Conservation (phyloP, 2,797 vertebrate species). For the Semaprochilodus insignis region DNA sequence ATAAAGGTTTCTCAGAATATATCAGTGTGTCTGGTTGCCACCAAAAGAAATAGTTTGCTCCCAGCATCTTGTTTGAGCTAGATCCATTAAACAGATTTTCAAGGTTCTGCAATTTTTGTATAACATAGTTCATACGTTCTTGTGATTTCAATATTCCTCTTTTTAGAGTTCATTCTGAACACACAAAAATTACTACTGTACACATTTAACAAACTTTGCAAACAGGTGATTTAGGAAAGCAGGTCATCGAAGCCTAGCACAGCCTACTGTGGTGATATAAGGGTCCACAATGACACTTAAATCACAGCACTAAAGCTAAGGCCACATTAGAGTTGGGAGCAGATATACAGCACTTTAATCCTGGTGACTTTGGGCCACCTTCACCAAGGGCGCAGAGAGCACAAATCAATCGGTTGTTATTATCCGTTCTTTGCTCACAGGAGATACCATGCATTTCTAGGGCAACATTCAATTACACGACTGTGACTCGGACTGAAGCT, state of each 20-base stretch:
- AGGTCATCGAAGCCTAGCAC: neutral
- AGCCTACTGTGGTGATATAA: slow-evolving; percentile 18
- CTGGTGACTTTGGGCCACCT: slow-evolving; percentile 16
- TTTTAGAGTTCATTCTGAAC: neutral
- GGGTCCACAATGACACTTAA: slow-evolving; percentile 20
- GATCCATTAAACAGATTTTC: neutral
- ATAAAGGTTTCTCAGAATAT: neutral
- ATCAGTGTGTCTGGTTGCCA: neutral
- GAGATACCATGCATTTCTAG: slow-evolving; percentile 22
- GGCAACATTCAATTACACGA: slow-evolving; percentile 22
- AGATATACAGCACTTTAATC: slow-evolving; percentile 32
- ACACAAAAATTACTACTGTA: neutral
- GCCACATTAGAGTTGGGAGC: slow-evolving; percentile 8
- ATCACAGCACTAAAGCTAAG: slow-evolving; percentile 17
- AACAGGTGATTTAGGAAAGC: slow-evolving; percentile 7
- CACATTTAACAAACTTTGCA: neutral
- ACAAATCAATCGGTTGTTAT: slow-evolving; percentile 36
- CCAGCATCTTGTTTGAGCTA: neutral
- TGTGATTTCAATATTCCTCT: neutral
- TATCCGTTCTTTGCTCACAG: slow-evolving; percentile 19
- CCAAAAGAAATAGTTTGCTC: neutral
- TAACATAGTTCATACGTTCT: neutral
- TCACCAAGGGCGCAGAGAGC: slow-evolving; percentile 13
- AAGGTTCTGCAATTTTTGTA: neutral
- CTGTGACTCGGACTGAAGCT: neutral